Conservation (phyloP, 2,113 vertebrate genomes). For the Sigmodon hispidus region DNA sequence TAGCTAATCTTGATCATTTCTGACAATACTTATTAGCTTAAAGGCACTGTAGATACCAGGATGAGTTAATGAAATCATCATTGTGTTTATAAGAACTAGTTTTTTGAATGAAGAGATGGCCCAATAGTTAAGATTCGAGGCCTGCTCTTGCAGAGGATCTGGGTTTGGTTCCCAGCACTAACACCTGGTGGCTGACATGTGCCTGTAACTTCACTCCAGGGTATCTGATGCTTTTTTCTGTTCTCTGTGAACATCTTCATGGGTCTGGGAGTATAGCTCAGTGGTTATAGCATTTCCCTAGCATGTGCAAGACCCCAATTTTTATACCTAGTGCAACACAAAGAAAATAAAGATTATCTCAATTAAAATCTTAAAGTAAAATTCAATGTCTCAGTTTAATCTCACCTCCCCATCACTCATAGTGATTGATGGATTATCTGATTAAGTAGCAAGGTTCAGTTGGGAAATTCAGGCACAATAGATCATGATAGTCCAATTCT, state of each 20-base stretch:
- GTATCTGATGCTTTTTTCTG: background rate
- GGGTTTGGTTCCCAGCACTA: background rate
- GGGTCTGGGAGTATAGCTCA: background rate
- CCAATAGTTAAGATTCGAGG: background rate
- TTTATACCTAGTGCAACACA: background rate
- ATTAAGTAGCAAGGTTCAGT: background rate
- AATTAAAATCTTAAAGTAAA: background rate
- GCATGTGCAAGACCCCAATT: background rate
- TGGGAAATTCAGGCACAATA: background rate
- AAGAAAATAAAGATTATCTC: background rate
- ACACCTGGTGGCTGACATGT: background rate
- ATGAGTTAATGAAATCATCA: background rate
- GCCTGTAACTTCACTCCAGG: background rate
- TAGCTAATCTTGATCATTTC: background rate
- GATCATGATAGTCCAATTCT: background rate
- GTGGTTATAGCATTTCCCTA: background rate
- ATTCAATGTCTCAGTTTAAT: background rate
- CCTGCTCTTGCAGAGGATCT: background rate
- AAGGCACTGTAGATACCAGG: background rate
- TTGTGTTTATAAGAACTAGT: background rate
- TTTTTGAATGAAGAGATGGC: background rate
- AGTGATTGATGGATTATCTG: background rate
- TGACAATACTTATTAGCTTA: background rate
- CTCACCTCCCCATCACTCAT: background rate
- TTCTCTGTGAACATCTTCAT: background rate